Evolutionary conservation across 2,113 vertebrate species (phyloP), one percentile per base, ranked within the genome.

Genomic region (Aplodontia rufa): DNA sequence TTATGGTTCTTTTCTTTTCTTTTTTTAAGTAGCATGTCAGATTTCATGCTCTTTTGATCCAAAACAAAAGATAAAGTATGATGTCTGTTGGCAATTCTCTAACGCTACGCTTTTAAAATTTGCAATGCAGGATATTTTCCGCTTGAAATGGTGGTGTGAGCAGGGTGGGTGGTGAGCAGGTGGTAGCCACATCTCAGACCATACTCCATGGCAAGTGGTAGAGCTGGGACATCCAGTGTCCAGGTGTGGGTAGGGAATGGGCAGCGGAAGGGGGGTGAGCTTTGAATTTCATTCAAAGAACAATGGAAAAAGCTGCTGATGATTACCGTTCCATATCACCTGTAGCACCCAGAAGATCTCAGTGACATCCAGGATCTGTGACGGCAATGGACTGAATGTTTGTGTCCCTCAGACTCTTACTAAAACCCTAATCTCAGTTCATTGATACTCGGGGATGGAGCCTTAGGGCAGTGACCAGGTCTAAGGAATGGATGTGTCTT

Each of bases 1-100:
- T 1, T 17, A 4, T 3, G 5, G 16, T 89, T 71, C 35, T 62
- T 49, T 1, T 40, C 11, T 28, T 37, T 78, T 60, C 58, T 12
- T 45, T 71, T 71, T 90, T 71, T 32, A 68, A 75, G 53, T 24
- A 28, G 4, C 30, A 11, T 20, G 19, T 53, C 55, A 79, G 10
- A 86, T 89, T 86, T 94, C n/a, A 89, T 95, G 91, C 8, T 68
- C 24, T 11, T 91, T 35, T 62, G 49, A 64, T 79, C 11, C 11
- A 17, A 78, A 55, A 32, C n/a, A 40, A 88, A 91, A 93, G 20
- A 60, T 45, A 37, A 60, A 55, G 24, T 74, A 10, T 8, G 40
- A 26, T 68, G 8, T 24, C 6, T 28, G 80, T 64, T 24, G 45
- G 3, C 37, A 45, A 75, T 79, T 80, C 40, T 30, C 24, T 58